Conservation (phyloP, 2,888 invertebrate genomes). For the Heliconius erato region DNA sequence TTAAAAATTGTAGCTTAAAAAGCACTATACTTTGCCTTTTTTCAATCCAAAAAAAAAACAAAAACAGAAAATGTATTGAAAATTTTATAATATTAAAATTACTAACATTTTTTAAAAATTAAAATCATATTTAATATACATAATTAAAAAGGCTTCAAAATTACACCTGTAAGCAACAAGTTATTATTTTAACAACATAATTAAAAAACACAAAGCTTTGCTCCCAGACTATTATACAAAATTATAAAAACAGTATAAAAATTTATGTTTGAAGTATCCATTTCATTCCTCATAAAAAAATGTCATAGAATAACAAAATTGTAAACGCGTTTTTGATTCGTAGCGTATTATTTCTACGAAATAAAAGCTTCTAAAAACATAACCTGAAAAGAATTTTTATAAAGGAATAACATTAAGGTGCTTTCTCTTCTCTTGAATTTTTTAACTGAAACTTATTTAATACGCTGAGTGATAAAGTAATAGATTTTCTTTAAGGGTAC, state of each 20-base stretch:
- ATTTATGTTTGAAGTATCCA: not conserved
- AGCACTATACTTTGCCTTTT: not conserved
- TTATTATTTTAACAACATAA: not conserved
- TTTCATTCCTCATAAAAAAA: conserved; percentile 4
- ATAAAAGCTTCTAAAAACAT: conserved; percentile 27
- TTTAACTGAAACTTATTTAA: conserved; percentile 14
- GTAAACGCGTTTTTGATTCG: conserved; percentile 1
- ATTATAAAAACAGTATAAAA: conserved; percentile 7
- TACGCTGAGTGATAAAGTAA: not conserved
- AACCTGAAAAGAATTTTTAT: conserved; percentile 25
- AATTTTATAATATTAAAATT: not conserved
- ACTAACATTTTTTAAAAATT: not conserved
- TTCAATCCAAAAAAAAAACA: too few relatives aligned
- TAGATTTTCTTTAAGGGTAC: not conserved
- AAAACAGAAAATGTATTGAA: not conserved
- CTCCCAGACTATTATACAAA: not conserved
- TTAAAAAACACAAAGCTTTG: not conserved
- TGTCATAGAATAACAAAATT: conserved; percentile 9
- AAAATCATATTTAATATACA: not conserved
- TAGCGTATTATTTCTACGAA: conserved; percentile 13
- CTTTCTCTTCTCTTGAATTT: conserved; percentile 23
- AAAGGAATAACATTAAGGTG: conserved; percentile 25
- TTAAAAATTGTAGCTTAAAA: too few relatives aligned
- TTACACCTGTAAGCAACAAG: not conserved
- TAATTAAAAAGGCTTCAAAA: not conserved